These are phyloP conservation scores for Salvelinus sp. DNA, from an alignment of 2,113 vertebrate species.

Conservation along the genomic window DNA sequence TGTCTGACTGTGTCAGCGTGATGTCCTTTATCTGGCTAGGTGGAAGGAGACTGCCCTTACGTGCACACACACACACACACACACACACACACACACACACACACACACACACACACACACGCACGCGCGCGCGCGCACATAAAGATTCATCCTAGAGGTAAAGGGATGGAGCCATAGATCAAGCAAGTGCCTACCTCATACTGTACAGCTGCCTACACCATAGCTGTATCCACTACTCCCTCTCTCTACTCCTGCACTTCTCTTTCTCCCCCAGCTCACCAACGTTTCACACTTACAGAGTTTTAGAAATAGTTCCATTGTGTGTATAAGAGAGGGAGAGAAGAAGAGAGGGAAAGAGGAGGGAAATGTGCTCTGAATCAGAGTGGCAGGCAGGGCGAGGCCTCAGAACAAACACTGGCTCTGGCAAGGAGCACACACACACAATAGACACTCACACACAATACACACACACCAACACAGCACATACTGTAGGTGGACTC, in stretches of 20 bases:
- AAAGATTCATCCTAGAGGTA: neutral
- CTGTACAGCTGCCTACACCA: neutral
- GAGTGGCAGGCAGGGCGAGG: too few species aligned
- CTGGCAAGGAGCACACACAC: neutral
- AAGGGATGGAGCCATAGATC: too few species aligned
- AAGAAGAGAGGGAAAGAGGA: too few species aligned
- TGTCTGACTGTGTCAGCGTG: constrained; percentile 52
- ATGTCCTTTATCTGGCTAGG: constrained; percentile 16
- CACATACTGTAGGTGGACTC: too few species aligned
- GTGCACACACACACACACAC: neutral
- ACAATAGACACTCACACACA: neutral
- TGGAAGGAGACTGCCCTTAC: neutral
- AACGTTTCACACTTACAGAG: too few species aligned
- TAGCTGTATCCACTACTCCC: neutral
- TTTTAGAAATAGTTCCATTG: too few species aligned
- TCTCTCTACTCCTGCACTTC: neutral
- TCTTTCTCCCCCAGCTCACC: neutral
- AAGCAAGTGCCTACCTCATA: neutral
- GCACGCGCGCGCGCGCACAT: neutral
- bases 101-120: neutral
- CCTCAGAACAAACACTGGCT: too few species aligned
- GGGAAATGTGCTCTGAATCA: too few species aligned
- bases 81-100: neutral
- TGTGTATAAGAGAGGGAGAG: too few species aligned
- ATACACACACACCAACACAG: neutral